Conservation (phyloP, 2,113 vertebrate species). For the Mungos mungo region DNA sequence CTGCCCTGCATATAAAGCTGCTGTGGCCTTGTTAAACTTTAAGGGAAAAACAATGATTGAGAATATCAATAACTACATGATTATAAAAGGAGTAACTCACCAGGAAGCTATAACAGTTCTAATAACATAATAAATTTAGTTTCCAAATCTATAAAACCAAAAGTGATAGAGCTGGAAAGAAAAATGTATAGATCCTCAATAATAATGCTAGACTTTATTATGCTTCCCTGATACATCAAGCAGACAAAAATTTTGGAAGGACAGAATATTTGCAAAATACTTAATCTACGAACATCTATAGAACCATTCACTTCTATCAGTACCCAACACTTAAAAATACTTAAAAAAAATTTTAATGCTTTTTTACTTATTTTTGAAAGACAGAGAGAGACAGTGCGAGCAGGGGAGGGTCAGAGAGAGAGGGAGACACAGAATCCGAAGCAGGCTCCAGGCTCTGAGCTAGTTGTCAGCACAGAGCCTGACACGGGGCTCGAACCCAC, state of each 20-base stretch:
- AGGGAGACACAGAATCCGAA: too few species aligned
- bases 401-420: too few species aligned
- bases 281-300: background rate
- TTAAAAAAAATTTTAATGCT: background rate
- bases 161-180: background rate
- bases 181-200: background rate
- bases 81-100: background rate
- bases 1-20: background rate
- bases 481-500: too few species aligned
- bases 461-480: too few species aligned
- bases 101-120: background rate
- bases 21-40: background rate
- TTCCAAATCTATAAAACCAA: background rate
- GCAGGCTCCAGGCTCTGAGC: too few species aligned
- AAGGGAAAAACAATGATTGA: constrained; percentile 4
- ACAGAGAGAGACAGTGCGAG: too few species aligned
- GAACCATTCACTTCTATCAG: background rate
- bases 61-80: background rate
- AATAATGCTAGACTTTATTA: background rate
- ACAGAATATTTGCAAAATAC: background rate
- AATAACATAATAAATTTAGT: background rate
- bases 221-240: background rate
- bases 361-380: too few species aligned
- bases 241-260: background rate
- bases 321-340: background rate